Base-by-base conservation (phyloP, 2,797 vertebrate species). In the Neosilurus mollespiculum region DNA sequence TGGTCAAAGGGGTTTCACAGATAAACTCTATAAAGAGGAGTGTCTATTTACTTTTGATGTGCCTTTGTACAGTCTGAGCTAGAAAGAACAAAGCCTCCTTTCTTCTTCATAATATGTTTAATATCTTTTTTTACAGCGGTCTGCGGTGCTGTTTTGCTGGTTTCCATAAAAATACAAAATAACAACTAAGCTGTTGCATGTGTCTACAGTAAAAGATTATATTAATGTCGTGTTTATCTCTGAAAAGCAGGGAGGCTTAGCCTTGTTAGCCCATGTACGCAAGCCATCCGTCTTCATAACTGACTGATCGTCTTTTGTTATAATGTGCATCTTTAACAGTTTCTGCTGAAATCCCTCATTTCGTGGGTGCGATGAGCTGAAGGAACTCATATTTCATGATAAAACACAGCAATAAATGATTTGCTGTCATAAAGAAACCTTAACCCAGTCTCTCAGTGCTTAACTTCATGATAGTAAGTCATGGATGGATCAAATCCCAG, bases 381-480 rank as follows among this genome's bases (percentile, higher is more conserved):
- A 65, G 30, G 43, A 53, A 53, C 59, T 26, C 26, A 65, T 78
- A 78, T 78, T 78, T 78, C 77, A 64, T 10, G n/a, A 64, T 43
- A 18, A 22, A 49, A 51, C 61, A 53, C 37, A 64, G 77, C 16
- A 53, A 64, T 78, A 22, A 78, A 78, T 53, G 61, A 78, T 64
- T 78, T 53, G 77, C 77, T 78, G 77, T 65, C 61, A 65, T 30
- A 65, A 78, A 78, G 37, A 53, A n/a, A n/a, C 76, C 61, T 51
- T 51, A 77, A 34, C 20, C 12, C 18, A 1, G 37, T 64, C 58
- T 64, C 76, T 20, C 61, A 51, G 16, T 30, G 77, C 61, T 65
- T 65, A 61, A 30, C 61, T 78, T 65, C 18, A 65, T 78, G 61
- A 78, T 26, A 53, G 43, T 12, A 15, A 59, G 20, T 61, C 10